Conservation (phyloP, 2,797 vertebrate species). For the Alca torda region DNA sequence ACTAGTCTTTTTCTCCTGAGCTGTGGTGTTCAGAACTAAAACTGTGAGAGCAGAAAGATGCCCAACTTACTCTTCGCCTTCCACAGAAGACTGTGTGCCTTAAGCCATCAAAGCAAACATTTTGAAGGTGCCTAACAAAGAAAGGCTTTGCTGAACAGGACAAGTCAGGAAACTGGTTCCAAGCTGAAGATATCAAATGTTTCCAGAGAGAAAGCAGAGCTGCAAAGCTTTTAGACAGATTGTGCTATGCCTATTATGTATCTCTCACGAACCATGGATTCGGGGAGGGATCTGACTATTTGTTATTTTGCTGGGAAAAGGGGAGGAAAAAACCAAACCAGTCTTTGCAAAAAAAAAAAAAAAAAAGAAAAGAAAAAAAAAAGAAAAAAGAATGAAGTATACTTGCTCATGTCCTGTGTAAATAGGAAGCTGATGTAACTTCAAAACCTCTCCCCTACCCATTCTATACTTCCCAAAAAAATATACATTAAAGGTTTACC, state of each 20-base stretch:
- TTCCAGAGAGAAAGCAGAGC: background rate
- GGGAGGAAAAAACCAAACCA: background rate
- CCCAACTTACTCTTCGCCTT: background rate
- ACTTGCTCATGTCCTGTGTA: background rate
- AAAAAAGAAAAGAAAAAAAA: background rate
- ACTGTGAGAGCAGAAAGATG: background rate
- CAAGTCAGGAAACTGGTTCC: background rate
- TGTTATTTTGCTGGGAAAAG: background rate
- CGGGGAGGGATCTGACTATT: background rate
- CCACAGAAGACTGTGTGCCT: background rate
- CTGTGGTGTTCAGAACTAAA: background rate
- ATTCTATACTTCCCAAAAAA: background rate
- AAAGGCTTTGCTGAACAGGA: background rate
- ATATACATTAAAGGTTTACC: conserved; percentile 74
- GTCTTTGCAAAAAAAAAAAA: background rate
- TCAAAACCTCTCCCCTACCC: background rate
- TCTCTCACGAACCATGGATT: background rate
- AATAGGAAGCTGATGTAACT: background rate
- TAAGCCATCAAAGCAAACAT: background rate
- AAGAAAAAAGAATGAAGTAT: background rate
- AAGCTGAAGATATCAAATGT: background rate
- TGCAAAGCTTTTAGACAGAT: background rate
- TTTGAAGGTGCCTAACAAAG: background rate
- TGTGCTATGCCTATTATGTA: background rate
- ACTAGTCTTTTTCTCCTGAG: background rate